Conservation (phyloP, 2,888 invertebrate genomes). For the Lasiommata megera region DNA sequence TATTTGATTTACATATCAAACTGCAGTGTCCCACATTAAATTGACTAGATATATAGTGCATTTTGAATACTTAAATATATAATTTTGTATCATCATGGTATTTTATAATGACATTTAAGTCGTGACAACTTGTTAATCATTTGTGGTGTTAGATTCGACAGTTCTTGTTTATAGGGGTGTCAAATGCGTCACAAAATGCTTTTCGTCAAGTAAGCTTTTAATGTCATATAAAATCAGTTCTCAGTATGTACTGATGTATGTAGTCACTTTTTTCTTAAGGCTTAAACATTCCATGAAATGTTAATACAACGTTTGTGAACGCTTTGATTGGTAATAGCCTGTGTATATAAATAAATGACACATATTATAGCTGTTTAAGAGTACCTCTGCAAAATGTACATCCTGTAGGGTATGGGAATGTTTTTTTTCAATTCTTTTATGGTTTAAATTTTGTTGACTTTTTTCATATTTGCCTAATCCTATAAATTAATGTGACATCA, state of each 20-base stretch:
- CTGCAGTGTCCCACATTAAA: slow-evolving; percentile 56
- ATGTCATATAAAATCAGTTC: neutral
- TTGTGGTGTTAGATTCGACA: too few relatives aligned
- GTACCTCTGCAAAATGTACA: slow-evolving; percentile 1
- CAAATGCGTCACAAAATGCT: too few relatives aligned
- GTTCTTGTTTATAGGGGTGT: too few relatives aligned
- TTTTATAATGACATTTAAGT: slow-evolving; percentile 12
- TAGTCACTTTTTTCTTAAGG: slow-evolving; percentile 63
- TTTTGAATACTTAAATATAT: slow-evolving; percentile 4
- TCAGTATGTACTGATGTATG: slow-evolving; percentile 50
- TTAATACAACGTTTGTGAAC: slow-evolving; percentile 60
- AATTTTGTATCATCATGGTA: slow-evolving; percentile 5
- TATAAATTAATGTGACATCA: neutral
- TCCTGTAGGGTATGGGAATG: slow-evolving; percentile 1
- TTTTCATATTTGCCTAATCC: neutral
- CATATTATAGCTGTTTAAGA: slow-evolving; percentile 24
- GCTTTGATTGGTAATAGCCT: slow-evolving; percentile 61
- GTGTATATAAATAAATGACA: slow-evolving; percentile 36
- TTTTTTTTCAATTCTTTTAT: neutral
- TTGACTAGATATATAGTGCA: slow-evolving; percentile 61
- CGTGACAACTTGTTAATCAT: too few relatives aligned
- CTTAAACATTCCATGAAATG: slow-evolving; percentile 78
- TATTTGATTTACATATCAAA: slow-evolving; percentile 51
- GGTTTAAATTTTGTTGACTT: neutral
- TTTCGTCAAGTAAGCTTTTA: too few relatives aligned